Percentiles rank a stretch among this genome's conserved stretches.
Evolutionary conservation across 2,888 invertebrate genomes (phyloP).

Genomic region (Limulus polyphemus): DNA sequence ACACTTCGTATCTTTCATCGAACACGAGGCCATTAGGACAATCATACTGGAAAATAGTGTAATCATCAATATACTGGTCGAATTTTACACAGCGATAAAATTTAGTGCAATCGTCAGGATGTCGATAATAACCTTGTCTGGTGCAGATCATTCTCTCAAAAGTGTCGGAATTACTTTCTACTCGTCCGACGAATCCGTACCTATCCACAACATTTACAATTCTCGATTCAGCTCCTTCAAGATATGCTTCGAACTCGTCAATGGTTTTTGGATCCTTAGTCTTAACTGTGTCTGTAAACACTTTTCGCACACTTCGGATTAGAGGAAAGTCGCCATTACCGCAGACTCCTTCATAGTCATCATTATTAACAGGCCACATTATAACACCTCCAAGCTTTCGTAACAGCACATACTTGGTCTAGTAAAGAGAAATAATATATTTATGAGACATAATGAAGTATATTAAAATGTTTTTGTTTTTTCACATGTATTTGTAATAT

Average conservation of each 20-base stretch:
- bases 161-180: constrained; percentile 4
- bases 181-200: constrained; percentile 12
- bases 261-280: constrained; percentile 4
- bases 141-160: constrained; percentile 17
- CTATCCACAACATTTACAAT: constrained; percentile 15
- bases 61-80: constrained; percentile 42
- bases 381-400: constrained; percentile 17
- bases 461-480: no score
- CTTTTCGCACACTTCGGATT: constrained; percentile 10
- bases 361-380: constrained; percentile 21
- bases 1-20: constrained; percentile 44
- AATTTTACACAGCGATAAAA: constrained; percentile 72
- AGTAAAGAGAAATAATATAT: neutral
- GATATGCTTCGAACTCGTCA: constrained; percentile 8
- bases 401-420: constrained; percentile 16
- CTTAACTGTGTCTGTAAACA: constrained; percentile 6
- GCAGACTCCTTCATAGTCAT: constrained; percentile 17
- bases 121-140: constrained; percentile 22
- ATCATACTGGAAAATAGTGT: constrained; percentile 58
- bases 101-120: constrained; percentile 34
- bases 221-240: constrained; percentile 14
- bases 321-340: constrained; percentile 19
- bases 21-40: constrained; percentile 65
- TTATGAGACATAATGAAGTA: no score
- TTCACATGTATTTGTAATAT: no score